These are phyloP conservation scores for Philereme transversata DNA, from an alignment of 2,888 invertebrate genomes.

Conservation along the genomic window DNA sequence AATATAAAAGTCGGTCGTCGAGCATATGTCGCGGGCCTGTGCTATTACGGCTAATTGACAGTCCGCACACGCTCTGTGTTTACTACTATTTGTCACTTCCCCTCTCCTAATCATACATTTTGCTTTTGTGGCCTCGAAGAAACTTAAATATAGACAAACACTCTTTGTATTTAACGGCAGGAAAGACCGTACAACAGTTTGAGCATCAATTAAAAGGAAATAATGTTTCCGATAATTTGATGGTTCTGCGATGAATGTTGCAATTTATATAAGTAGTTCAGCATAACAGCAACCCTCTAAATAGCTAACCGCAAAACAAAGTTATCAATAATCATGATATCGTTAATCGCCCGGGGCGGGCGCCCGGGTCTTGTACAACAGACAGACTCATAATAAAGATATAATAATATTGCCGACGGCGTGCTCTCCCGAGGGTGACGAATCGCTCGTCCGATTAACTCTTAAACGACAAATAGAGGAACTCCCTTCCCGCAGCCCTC, in stretches of 20 bases:
- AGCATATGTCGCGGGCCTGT: conserved; percentile 72
- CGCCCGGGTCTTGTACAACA: conserved; percentile 54
- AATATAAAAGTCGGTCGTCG: conserved; percentile 66
- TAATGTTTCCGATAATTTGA: conserved; percentile 8
- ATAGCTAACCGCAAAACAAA: conserved; percentile 54
- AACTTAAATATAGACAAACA: conserved; percentile 63
- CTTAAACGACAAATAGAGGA: conserved; percentile 84
- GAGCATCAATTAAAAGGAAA: conserved; percentile 32
- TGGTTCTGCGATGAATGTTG: neutral
- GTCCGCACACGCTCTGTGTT: conserved; percentile 66
- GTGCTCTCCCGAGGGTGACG: conserved; percentile 80
- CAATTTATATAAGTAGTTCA: conserved; percentile 6
- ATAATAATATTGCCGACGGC: conserved; percentile 76
- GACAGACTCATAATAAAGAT: conserved; percentile 79
- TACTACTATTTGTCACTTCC: conserved; percentile 77
- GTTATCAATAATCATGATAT: conserved; percentile 80
- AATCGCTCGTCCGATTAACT: conserved; percentile 83
- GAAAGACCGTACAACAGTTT: conserved; percentile 36
- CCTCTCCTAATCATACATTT: conserved; percentile 70
- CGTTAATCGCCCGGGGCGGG: conserved; percentile 71
- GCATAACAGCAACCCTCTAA: conserved; percentile 23
- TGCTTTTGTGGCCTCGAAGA: conserved; percentile 50
- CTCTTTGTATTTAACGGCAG: conserved; percentile 38
- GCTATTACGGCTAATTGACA: conserved; percentile 77
- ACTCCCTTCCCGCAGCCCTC: conserved; percentile 76